Evolutionary conservation across 2,113 vertebrate genomes (phyloP), one percentile per base, ranked within the genome.

Genomic region (Dromas ardeola): DNA sequence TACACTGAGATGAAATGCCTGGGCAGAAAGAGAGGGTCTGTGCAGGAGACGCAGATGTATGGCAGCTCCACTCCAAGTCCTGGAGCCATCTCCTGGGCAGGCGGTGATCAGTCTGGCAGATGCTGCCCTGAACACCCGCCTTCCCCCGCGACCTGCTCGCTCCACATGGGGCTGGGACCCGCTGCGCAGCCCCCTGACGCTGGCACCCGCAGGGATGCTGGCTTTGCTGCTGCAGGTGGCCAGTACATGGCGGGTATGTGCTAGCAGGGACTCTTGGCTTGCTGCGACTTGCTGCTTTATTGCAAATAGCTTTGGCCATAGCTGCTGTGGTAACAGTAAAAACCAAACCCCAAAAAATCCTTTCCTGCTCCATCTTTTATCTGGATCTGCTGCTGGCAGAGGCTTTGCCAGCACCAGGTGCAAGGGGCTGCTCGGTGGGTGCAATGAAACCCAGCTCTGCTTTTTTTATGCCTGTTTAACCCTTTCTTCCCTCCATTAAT

Each of bases 101-200:
- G 4, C 45, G 14, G 66, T 18, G 34, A 32, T 7, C 32, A 3
- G 26, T 3, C 34, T 58, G 76, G 56, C 15, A 2, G 42, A 2
- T 16, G 52, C 74, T 81, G 58, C 78, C 53, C n/a, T 2, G 3
- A 6, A 1, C 43, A 17, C 59, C 13, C 18, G 0, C 13, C 13
- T 73, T 19, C 6, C 36, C 25, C 40, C 1, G 0, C 15, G 1
- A 42, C 36, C 73, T 26, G 55, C 78, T 56, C 1, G 1, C 53
- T 27, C 32, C 19, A 2, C 1, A 27, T 3, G 7, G 49, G 49
- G 11, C 58, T 26, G 58, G 32, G 15, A 7, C 10, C 19, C 4
- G 1, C 56, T 25, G 7, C 0, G 30, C 3, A 0, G 16, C 34
- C 34, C 1, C 2, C 63, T 32, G 74, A 4, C 0, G 0, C 36